Evolutionary conservation across 2,888 invertebrate genomes (phyloP), one percentile per base, ranked within the genome.

Genomic region (Norana najaformis): DNA sequence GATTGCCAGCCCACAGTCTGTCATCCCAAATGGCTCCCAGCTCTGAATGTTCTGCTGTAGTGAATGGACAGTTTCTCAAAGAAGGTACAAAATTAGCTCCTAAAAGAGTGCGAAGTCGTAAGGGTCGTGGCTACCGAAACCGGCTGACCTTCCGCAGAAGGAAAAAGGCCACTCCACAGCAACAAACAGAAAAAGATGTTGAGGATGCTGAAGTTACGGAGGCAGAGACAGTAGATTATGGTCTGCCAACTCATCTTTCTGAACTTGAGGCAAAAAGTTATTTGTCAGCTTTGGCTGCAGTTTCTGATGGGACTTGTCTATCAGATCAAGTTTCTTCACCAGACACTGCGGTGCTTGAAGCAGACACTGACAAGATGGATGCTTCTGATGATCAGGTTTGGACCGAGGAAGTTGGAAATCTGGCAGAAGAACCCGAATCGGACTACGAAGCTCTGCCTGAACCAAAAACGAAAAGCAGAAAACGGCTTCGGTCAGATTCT

Each of bases 401-500:
- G 36, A 36, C 4, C 0, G 37, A 37, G 6, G 85, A 35, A 85
- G 34, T 85, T 6, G 0, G 4, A 23, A 6, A 35, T 13, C 20
- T 36, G 23, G 35, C 23, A 53, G 53, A 85, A 36, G 85, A 85
- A 35, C 35, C 85, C 11, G 36, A 36, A 37, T 85, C 85, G 8
- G 85, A 85, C 11, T 85, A 85, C 11, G 85, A 85, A 23, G 35
- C 85, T 85, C 36, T 85, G 35, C 85, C 85, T 36, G 85, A 85
- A 85, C 85, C 16, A 36, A 85, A 36, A 36, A 37, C 85, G 16
- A 85, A 85, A 37, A 11, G 37, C 85, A 85, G 85, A 85, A 85
- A 85, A 36, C 18, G 85, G 16, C 20, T 85, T 18, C 23, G 36
- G 16, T 36, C 85, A 8, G 36, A 85, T 14, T 35, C 85, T 85